These are phyloP conservation scores for Aythya fuligula DNA, from an alignment of 2,797 vertebrate species.

Conservation along the genomic window DNA sequence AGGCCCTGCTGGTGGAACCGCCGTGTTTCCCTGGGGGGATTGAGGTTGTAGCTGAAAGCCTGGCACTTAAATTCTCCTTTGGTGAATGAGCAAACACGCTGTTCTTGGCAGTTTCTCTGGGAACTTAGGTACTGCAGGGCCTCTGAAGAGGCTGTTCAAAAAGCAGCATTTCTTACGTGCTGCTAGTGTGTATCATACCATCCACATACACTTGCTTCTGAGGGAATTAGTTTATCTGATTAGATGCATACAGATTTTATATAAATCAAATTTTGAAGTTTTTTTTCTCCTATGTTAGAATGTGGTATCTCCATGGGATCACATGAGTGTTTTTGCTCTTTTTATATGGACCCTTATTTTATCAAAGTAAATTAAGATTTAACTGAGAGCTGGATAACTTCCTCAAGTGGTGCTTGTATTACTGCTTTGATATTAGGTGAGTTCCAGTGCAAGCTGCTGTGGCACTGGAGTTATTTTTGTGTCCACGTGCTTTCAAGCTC, in stretches of 20 bases:
- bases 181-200: fast-evolving
- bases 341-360: background rate
- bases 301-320: background rate
- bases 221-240: background rate
- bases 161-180: fast-evolving
- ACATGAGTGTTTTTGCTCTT: background rate
- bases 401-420: background rate
- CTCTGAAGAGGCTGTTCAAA: background rate
- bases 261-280: background rate
- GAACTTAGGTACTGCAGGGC: background rate
- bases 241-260: background rate
- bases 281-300: background rate
- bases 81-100: fast-evolving
- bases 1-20: background rate
- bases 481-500: background rate
- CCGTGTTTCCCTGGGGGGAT: fast-evolving
- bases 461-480: background rate
- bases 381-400: background rate
- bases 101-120: background rate
- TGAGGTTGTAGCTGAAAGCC: background rate
- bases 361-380: background rate
- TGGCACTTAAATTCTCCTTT: background rate
- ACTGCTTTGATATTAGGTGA: background rate
- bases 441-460: background rate
- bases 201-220: fast-evolving